Evolutionary conservation across 2,797 vertebrate species (phyloP).

Genomic region (Alauda arvensis): DNA sequence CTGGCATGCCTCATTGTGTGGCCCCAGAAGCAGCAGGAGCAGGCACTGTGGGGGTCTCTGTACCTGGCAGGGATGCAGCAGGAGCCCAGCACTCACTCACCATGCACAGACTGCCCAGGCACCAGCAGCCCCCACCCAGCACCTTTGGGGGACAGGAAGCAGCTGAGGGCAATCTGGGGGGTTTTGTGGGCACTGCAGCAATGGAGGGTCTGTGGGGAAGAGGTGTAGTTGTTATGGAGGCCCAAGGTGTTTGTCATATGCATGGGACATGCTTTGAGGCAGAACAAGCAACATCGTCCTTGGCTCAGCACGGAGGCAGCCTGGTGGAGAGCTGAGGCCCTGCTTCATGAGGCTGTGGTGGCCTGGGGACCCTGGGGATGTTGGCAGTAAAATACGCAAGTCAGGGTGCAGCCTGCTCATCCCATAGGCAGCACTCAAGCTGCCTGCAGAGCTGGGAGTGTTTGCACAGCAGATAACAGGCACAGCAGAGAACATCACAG

Average conservation of each 20-base stretch:
- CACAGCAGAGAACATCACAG: background rate
- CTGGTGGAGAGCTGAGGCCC: background rate
- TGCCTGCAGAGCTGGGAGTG: background rate
- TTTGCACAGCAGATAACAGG: background rate
- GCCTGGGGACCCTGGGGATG: background rate
- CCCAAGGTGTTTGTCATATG: background rate
- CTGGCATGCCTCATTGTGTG: background rate
- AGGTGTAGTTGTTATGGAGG: background rate
- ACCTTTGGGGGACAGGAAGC: background rate
- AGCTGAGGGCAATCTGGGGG: background rate
- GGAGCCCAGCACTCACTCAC: rapidly evolving
- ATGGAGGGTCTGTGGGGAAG: background rate
- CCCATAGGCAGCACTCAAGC: background rate
- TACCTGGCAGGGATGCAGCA: background rate
- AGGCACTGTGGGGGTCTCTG: rapidly evolving
- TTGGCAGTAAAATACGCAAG: background rate
- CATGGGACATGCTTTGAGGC: rapidly evolving
- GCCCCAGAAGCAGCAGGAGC: background rate
- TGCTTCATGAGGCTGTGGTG: background rate
- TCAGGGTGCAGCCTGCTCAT: background rate
- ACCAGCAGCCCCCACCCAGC: background rate
- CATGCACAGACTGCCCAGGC: rapidly evolving
- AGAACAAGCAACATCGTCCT: background rate
- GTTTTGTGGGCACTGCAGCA: background rate
- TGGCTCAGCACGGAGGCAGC: background rate